Evolutionary conservation across 2,888 invertebrate genomes (phyloP).

Genomic region (Dynastes tityus): DNA sequence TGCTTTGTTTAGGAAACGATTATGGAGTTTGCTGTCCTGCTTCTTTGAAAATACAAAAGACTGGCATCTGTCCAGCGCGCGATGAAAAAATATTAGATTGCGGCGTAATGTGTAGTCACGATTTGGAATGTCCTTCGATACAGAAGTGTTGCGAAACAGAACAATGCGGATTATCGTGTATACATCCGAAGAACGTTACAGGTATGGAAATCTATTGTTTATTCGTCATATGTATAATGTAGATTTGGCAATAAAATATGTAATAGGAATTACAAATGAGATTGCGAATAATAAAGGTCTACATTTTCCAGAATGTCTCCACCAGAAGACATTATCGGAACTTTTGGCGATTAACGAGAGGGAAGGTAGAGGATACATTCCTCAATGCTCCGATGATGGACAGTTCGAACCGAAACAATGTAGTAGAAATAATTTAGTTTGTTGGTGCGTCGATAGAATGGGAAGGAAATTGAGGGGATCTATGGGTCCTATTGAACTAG

Average conservation of each 20-base stretch:
- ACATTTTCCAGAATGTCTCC: conserved; percentile 76
- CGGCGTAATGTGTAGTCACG: conserved; percentile 82
- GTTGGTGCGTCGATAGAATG: conserved; percentile 89
- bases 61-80: conserved; percentile 82
- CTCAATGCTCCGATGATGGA: conserved; percentile 84
- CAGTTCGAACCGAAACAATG: conserved; percentile 84
- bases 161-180: conserved; percentile 82
- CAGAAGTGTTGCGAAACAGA: conserved; percentile 87
- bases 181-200: conserved; percentile 83
- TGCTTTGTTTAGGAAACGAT: conserved; percentile 77
- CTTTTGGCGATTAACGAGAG: conserved; percentile 84
- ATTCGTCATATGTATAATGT: conserved; percentile 25
- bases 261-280: background rate
- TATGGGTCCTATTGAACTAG: conserved; percentile 83
- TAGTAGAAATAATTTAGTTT: conserved; percentile 87
- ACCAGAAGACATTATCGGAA: conserved; percentile 85
- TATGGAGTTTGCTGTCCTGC: conserved; percentile 92
- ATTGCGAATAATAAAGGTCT: background rate
- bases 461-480: conserved; percentile 86
- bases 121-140: conserved; percentile 86
- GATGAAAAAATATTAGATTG: conserved; percentile 72
- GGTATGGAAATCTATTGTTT: conserved; percentile 65
- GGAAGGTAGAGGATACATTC: conserved; percentile 87
- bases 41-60: conserved; percentile 82
- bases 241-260: conserved; percentile 8